Conservation (phyloP, 2,797 vertebrate species). For the Gallirallus australis region DNA sequence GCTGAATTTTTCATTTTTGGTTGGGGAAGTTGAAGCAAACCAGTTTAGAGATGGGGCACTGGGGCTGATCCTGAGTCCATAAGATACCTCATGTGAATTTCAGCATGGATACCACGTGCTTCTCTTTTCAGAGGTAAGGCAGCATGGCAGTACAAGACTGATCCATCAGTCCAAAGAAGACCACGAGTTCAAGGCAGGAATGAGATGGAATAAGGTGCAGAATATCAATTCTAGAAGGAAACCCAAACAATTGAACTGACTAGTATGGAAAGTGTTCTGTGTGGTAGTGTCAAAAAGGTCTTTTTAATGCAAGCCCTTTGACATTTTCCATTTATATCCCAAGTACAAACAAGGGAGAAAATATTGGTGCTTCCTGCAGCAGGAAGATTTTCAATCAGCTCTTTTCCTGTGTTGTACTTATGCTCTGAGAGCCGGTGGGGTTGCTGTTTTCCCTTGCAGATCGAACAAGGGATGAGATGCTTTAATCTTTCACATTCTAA, state of each 20-base stretch:
- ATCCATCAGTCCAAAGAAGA: not conserved
- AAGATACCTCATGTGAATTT: not conserved
- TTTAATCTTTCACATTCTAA: conserved; percentile 2
- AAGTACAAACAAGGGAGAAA: not conserved
- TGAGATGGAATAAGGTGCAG: not conserved
- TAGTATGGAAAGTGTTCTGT: not conserved
- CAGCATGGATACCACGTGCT: not conserved
- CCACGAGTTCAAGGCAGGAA: not conserved
- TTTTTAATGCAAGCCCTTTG: not conserved
- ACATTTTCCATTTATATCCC: not conserved
- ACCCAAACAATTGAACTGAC: not conserved
- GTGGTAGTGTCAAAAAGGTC: not conserved
- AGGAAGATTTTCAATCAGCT: not conserved
- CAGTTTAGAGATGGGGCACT: not conserved
- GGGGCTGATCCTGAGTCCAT: not conserved
- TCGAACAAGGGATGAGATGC: not conserved
- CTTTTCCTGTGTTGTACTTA: not conserved
- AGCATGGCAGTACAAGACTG: not conserved
- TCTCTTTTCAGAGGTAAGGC: not conserved
- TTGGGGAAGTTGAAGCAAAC: not conserved
- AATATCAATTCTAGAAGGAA: not conserved
- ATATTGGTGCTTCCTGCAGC: not conserved
- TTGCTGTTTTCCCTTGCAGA: not conserved
- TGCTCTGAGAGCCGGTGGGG: not conserved
- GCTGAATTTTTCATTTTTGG: not conserved